Percentiles rank a stretch among this genome's conserved stretches.
Conservation (phyloP, 2,113 vertebrate genomes). For the Leptodactylus fuscus region DNA sequence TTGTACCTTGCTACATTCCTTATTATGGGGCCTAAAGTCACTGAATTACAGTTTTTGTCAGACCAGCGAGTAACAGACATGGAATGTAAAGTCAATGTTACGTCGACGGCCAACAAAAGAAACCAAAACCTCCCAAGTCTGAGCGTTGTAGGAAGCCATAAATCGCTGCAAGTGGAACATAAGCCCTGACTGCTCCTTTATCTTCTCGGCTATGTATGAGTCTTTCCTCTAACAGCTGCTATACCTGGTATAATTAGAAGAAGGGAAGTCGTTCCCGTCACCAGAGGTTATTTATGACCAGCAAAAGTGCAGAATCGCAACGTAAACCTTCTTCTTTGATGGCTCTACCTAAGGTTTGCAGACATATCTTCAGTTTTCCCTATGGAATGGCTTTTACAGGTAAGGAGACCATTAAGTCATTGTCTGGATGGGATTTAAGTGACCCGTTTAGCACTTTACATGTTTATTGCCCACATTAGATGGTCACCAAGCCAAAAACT, state of each 20-base stretch:
- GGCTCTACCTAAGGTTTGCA: neutral
- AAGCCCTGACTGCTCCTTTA: neutral
- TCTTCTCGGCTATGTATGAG: neutral
- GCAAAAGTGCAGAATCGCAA: neutral
- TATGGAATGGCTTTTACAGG: neutral
- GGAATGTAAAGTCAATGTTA: neutral
- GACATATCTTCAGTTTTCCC: neutral
- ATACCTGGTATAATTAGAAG: neutral
- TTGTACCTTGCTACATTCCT: neutral
- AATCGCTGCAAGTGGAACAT: constrained; percentile 8
- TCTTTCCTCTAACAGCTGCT: neutral
- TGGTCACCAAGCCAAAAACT: too few species aligned
- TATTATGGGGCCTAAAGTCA: neutral
- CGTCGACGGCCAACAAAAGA: neutral
- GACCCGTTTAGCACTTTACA: neutral
- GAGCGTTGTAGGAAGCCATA: neutral
- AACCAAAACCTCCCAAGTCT: constrained; percentile 12
- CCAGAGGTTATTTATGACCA: neutral
- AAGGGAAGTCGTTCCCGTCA: neutral
- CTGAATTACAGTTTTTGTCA: neutral
- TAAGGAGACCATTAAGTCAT: neutral
- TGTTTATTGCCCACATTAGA: too few species aligned
- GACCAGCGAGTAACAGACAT: neutral
- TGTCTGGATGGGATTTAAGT: neutral
- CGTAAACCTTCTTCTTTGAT: neutral